Base-by-base conservation (phyloP, 2,797 vertebrate species). In the Alosa sapidissima region DNA sequence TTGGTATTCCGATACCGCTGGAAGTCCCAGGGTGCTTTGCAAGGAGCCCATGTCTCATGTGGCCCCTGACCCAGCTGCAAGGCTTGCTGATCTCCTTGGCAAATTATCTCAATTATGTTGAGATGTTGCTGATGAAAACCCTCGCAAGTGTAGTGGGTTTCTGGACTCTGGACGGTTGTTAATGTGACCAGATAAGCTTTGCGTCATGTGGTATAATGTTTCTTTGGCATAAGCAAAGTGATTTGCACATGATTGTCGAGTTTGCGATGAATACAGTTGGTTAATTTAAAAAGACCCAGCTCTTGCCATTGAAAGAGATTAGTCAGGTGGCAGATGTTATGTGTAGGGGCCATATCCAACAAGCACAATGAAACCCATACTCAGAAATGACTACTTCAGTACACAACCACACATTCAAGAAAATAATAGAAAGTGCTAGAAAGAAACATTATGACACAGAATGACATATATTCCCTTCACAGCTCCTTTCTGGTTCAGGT, bases 1-100 rank as follows among this genome's bases (percentile, higher is more conserved):
- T 89, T 91, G 90, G 90, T 91, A 87, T 92, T 90, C 86, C 88
- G 87, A 89, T 90, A 88, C 41, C 41, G 2, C 72, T 78, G 72
- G 72, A 78, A 19, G 72, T 78, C 41, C 72, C 36, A 45, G 72
- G 19, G 36, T 47, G 72, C 72, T 21, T 47, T 47, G 41, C 72
- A 78, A 14, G 65, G 33, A 72, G 14, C 36, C 72, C 16, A 19
- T 45, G 41, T 47, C 72, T 78, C 72, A 78, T 78, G 72, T 78
- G 45, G 72, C 72, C 72, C 11, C 72, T 3, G 16, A 45, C 36
- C 41, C 72, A 78, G 72, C 72, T 78, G 72, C 72, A 41, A 78
- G 72, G 41, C 72, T 78, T 78, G 72, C 72, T 78, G 72, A 78
- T 47, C 72, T 47, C 41, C 41, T 19, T 84, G 83, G 83, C 83